A percentile compares a stretch with the other conserved stretches of the same genome.
Conservation (phyloP, 2,797 vertebrate genomes). For the Lithobates sylvaticus region DNA sequence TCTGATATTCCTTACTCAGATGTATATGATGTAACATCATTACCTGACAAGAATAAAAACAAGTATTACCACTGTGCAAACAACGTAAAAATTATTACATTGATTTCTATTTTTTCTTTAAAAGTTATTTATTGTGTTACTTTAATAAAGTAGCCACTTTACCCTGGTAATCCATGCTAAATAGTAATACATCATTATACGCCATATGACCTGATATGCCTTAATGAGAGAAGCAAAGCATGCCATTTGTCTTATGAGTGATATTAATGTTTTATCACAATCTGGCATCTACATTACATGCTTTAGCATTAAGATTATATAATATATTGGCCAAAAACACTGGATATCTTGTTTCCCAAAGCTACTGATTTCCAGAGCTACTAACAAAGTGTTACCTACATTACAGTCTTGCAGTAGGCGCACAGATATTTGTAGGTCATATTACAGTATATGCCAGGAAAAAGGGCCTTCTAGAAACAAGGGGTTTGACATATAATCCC, state of each 20-base stretch:
- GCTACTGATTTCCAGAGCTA: background rate
- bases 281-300: background rate
- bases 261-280: slow-evolving; percentile 6
- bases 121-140: background rate
- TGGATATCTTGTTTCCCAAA: background rate
- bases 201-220: background rate
- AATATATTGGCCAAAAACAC: background rate
- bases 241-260: background rate
- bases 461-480: no score
- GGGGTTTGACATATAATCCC: no score
- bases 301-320: background rate
- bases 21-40: background rate
- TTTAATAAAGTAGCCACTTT: background rate
- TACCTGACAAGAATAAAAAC: no score
- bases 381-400: no score
- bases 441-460: no score
- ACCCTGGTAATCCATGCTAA: background rate
- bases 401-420: no score
- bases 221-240: background rate
- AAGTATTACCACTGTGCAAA: background rate
- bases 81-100: background rate
- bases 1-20: background rate
- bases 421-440: no score
- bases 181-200: background rate
- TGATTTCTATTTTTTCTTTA: background rate